A percentile compares a stretch with the other conserved stretches of the same genome.
phyloP scores from a whole-genome alignment of 2,113 vertebrate species.

The Rhizomys pruinosus region DNA sequence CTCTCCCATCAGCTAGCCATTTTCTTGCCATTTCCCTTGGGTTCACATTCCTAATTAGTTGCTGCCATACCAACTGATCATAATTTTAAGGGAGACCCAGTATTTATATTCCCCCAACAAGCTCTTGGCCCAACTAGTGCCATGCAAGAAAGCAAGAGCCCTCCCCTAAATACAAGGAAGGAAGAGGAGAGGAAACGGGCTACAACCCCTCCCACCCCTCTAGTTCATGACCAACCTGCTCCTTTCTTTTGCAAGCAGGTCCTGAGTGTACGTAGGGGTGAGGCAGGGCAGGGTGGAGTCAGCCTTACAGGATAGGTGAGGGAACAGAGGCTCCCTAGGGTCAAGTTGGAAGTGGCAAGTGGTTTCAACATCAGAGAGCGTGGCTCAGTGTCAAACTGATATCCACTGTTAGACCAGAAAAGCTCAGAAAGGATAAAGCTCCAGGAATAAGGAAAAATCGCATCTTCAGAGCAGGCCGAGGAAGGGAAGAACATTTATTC shows the following conservation, averaged over 20 bases:
- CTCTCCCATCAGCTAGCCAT: not conserved
- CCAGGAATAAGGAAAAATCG: not conserved
- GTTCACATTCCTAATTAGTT: not conserved
- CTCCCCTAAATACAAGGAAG: not conserved
- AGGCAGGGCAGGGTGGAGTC: not conserved
- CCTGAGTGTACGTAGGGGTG: not conserved
- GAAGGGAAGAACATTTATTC: not conserved
- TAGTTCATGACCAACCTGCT: not conserved
- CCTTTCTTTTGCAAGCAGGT: not conserved
- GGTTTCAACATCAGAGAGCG: not conserved
- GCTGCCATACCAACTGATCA: not conserved
- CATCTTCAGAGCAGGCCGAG: not conserved
- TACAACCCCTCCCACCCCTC: not conserved
- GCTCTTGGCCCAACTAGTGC: not conserved
- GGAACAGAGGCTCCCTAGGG: not conserved
- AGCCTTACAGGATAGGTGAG: not conserved
- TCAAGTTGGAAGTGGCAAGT: not conserved
- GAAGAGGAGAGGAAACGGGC: not conserved
- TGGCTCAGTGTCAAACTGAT: not conserved
- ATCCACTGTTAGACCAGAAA: not conserved
- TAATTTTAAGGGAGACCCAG: not conserved
- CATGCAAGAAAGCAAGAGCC: not conserved
- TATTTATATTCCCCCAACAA: not conserved
- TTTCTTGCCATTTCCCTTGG: not conserved
- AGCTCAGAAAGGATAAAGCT: not conserved